Percentiles rank a stretch among this genome's conserved stretches.
Evolutionary conservation across 2,888 invertebrate genomes (phyloP).

Genomic region (Gastracanthus pulcherrimus): DNA sequence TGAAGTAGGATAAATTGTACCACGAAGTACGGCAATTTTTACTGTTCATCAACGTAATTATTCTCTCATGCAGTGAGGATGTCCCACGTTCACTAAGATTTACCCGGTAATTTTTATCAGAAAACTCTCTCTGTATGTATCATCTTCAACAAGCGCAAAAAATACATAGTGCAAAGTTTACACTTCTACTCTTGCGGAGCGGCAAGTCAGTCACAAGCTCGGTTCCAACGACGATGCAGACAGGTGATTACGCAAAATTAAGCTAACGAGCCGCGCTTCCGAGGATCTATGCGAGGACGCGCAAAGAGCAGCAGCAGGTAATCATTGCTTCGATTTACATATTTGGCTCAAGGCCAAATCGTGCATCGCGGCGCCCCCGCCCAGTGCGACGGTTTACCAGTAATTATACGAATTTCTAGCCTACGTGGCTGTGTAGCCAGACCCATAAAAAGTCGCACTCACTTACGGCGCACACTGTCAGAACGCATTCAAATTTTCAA

Average conservation of each 20-base stretch:
- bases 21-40: no score
- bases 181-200: no score
- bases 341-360: constrained; percentile 58
- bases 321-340: constrained; percentile 57
- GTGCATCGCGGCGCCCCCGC: not conserved
- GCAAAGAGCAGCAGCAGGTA: not conserved
- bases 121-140: no score
- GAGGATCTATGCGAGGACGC: not conserved
- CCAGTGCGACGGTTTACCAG: constrained; percentile 32
- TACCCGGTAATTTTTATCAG: no score
- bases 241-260: constrained; percentile 46
- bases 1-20: no score
- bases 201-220: not conserved
- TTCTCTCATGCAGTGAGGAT: no score
- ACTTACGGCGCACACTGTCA: not conserved
- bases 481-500: no score
- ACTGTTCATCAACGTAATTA: no score
- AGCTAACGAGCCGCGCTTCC: constrained; percentile 44
- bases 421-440: not conserved
- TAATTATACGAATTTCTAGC: constrained; percentile 45
- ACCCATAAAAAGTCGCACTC: not conserved
- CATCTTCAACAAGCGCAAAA: no score
- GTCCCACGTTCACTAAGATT: no score
- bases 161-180: no score
- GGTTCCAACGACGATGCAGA: not conserved